These are phyloP conservation scores for Alentia gelatinosa DNA, from an alignment of 2,888 invertebrate species.

Conservation along the genomic window DNA sequence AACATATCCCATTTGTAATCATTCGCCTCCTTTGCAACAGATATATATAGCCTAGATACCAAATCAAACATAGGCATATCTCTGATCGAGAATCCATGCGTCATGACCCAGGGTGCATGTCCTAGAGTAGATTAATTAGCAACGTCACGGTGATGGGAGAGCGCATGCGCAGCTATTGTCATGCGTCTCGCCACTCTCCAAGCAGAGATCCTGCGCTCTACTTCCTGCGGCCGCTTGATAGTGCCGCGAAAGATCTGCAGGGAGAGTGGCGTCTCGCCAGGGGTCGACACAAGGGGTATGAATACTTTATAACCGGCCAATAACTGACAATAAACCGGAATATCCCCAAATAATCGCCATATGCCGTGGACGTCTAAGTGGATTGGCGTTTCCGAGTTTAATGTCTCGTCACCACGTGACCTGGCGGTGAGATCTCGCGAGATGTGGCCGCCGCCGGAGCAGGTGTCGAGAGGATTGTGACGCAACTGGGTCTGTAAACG, in stretches of 20 bases:
- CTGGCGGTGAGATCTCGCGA: neutral
- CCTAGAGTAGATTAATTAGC: constrained; percentile 41
- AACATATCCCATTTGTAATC: too few species aligned
- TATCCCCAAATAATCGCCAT: constrained; percentile 48
- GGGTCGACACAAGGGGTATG: constrained; percentile 3
- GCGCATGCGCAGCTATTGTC: constrained; percentile 28
- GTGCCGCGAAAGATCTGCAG: too few species aligned
- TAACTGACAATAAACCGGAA: constrained; percentile 20
- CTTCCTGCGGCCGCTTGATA: too few species aligned
- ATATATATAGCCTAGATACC: too few species aligned
- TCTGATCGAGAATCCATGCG: neutral
- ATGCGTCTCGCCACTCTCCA: neutral
- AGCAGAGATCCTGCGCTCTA: too few species aligned
- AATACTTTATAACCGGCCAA: constrained; percentile 50
- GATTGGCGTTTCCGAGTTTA: neutral
- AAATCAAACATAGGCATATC: too few species aligned
- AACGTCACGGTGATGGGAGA: neutral
- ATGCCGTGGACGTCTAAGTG: constrained; percentile 35
- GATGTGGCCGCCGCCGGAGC: neutral
- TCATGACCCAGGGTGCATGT: constrained; percentile 23
- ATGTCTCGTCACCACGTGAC: constrained; percentile 10
- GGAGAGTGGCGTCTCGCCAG: too few species aligned
- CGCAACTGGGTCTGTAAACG: neutral
- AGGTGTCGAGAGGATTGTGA: neutral
- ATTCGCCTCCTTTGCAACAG: too few species aligned